phyloP scores from a whole-genome alignment of 2,113 vertebrate species.

The Python bivittatus region DNA sequence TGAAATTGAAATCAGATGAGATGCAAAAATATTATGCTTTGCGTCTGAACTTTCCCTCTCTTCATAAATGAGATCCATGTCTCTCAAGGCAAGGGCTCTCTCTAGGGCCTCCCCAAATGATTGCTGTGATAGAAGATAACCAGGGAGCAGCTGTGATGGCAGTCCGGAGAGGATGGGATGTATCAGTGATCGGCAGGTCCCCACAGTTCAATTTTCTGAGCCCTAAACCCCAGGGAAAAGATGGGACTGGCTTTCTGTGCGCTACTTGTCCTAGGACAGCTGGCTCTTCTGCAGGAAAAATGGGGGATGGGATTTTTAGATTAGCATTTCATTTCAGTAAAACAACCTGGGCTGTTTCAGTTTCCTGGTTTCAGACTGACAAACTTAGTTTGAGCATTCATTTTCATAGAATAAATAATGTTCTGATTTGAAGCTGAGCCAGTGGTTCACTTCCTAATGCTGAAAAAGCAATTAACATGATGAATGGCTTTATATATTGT shows the following conservation, averaged over 20 bases:
- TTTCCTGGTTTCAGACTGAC: background rate
- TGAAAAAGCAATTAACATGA: background rate
- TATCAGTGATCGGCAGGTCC: background rate
- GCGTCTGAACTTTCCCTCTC: slow-evolving; percentile 14
- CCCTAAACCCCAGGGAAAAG: background rate
- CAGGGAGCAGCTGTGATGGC: slow-evolving; percentile 16
- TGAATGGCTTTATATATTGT: background rate
- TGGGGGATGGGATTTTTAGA: background rate
- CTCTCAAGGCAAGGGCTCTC: background rate
- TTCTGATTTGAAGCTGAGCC: background rate
- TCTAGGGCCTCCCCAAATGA: background rate
- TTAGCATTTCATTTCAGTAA: background rate
- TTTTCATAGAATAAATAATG: background rate
- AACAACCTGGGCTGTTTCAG: background rate
- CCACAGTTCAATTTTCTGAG: background rate
- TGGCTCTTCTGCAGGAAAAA: background rate
- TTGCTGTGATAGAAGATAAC: background rate
- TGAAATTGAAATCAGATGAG: slow-evolving; percentile 34
- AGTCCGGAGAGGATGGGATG: background rate
- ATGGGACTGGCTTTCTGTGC: background rate
- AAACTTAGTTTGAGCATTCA: background rate
- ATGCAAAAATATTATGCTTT: slow-evolving; percentile 20
- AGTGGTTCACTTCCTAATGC: background rate
- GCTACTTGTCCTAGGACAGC: background rate
- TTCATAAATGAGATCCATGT: slow-evolving; percentile 29